Evolutionary conservation across 2,113 vertebrate genomes (phyloP), one percentile per base, ranked within the genome.

Genomic region (Porphyrio hochstetteri): DNA sequence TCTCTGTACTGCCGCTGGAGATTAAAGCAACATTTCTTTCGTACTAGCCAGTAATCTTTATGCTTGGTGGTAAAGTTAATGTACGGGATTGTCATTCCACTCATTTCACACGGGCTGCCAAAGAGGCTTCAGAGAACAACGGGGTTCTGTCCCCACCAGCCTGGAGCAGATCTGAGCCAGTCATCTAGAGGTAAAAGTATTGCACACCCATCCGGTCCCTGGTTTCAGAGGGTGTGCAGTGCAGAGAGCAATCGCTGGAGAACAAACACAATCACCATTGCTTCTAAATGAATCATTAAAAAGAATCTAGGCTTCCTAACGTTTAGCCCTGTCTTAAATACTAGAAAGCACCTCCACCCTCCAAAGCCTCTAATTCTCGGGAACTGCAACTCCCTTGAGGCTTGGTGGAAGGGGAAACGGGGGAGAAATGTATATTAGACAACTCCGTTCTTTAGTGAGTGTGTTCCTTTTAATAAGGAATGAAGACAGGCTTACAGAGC

Each of bases 1-100:
- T 88, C 74, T 82, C 90, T 53, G 36, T 31, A 28, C 59, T 63
- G 72, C 90, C 9, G 28, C 72, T 19, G 84, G 79, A 96, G 93
- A 96, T 96, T 94, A 96, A 93, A 94, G 90, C 94, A 84, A 95
- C 96, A 94, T 95, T 97, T 97, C 95, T 97, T 97, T 86, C 74
- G 76, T 76, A 77, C 79, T 96, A 53, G 79, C 72, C 72, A 6
- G 79, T 84, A 85, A 95, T 94, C 91, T 97, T 97, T 96, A 95
- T 69, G 90, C 82, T 63, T 9, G 85, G 95, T 69, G 92, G 92
- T 96, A 97, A 97, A 96, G 90, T 88, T 97, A 95, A 97, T 67
- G 85, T 92, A 94, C 5, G 8, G 88, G 52, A 60, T 87, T 96
- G 95, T 94, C 95, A 61, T 42, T 94, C 92, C 63, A 93, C 40